Conservation (phyloP, 2,888 invertebrate species). For the Caenorhabditis zanzibari region DNA sequence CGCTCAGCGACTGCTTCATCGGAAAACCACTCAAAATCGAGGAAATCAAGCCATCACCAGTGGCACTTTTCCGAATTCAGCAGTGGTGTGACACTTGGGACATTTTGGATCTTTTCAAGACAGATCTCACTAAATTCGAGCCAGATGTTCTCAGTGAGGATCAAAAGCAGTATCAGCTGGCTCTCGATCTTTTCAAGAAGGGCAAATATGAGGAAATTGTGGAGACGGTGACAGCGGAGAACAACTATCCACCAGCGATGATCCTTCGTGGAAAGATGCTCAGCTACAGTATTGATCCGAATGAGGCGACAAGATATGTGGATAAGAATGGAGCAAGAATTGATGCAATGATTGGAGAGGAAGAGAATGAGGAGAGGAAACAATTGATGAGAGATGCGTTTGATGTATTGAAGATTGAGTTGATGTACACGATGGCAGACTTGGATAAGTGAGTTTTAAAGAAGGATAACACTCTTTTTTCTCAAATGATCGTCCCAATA, state of each 20-base stretch:
- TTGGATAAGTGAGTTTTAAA: constrained; percentile 47
- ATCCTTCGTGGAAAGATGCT: constrained; percentile 59
- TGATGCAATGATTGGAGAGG: constrained; percentile 18
- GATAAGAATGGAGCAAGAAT: constrained; percentile 19
- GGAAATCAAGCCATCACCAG: constrained; percentile 31
- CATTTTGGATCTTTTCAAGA: constrained; percentile 59
- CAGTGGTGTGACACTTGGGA: constrained; percentile 67
- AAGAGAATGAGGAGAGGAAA: constrained; percentile 35
- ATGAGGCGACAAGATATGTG: constrained; percentile 41
- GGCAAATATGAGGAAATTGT: constrained; percentile 55
- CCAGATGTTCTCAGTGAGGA: constrained; percentile 22
- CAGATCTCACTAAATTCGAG: constrained; percentile 36
- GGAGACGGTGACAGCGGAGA: constrained; percentile 9
- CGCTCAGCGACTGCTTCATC: constrained; percentile 38
- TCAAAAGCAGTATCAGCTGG: constrained; percentile 44
- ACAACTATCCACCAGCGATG: constrained; percentile 45
- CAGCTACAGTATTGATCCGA: constrained; percentile 43
- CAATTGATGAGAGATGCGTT: constrained; percentile 43
- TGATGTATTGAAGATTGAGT: constrained; percentile 57
- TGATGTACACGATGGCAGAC: constrained; percentile 48
- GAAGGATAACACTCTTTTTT: too few species aligned
- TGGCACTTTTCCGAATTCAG: constrained; percentile 55
- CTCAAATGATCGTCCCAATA: too few species aligned
- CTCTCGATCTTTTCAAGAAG: constrained; percentile 37
- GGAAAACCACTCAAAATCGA: constrained; percentile 37